Percentiles rank a stretch among this genome's conserved stretches.
Evolutionary conservation across 1,140 invertebrate genomes (phyloP).

Genomic region (Cryptotermes secundus): DNA sequence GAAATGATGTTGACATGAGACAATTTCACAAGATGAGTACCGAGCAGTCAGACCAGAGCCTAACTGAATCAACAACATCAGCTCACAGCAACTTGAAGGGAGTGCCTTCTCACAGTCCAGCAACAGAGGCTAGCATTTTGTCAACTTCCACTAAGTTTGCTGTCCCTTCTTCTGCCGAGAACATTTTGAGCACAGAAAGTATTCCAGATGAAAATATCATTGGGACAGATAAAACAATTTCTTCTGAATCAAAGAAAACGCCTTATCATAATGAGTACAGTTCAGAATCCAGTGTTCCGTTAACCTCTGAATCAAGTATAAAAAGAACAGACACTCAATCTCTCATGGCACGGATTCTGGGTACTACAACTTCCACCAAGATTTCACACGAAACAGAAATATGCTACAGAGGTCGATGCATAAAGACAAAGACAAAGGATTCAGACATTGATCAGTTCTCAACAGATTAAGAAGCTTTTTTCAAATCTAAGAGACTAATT

Average conservation of each 20-base stretch:
- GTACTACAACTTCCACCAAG: conserved; percentile 75
- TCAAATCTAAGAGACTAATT: neutral
- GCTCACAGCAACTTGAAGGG: too few species aligned
- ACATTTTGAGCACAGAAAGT: neutral
- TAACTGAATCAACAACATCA: neutral
- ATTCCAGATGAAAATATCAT: conserved; percentile 1
- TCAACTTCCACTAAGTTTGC: neutral
- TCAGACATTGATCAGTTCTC: neutral
- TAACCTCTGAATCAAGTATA: neutral
- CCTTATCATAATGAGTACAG: neutral
- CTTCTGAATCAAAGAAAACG: neutral
- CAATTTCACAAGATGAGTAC: neutral
- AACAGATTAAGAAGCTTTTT: neutral
- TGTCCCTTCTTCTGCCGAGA: neutral
- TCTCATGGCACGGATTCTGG: conserved; percentile 50
- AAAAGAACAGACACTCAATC: neutral
- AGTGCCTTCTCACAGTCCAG: too few species aligned
- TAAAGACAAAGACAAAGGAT: conserved; percentile 63
- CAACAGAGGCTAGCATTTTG: neutral
- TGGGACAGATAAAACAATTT: neutral
- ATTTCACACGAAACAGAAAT: conserved; percentile 84
- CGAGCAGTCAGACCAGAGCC: neutral
- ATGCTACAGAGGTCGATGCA: conserved; percentile 78
- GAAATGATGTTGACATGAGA: neutral
- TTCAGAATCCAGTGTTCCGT: neutral